Evolutionary conservation across 1,140 invertebrate species (phyloP).

Genomic region (Tenebrio molitor): DNA sequence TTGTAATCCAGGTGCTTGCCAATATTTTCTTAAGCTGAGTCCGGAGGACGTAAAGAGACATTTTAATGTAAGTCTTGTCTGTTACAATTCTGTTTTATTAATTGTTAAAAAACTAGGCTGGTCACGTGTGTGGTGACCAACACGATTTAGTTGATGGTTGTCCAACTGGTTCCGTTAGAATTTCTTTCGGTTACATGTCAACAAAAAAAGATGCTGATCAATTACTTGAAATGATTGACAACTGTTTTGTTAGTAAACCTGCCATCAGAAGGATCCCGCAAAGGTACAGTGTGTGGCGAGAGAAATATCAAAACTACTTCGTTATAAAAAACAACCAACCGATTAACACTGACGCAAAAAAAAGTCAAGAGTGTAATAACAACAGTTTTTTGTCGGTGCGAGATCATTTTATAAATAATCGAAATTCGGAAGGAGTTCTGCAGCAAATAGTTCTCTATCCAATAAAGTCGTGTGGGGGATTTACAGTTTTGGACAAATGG

Average conservation of each 20-base stretch:
- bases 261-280: conserved; percentile 50
- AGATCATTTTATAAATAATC: no score
- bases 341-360: no score
- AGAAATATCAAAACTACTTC: conserved; percentile 23
- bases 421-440: conserved; percentile 57
- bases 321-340: no score
- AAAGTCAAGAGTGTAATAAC: no score
- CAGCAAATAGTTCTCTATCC: conserved; percentile 89
- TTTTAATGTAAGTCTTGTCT: conserved; percentile 73
- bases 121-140: conserved; percentile 94
- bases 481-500: conserved; percentile 80
- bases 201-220: conserved; percentile 78
- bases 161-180: conserved; percentile 92
- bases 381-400: no score
- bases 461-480: conserved; percentile 92
- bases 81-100: not conserved
- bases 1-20: conserved; percentile 97
- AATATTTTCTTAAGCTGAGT: conserved; percentile 81
- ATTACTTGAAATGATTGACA: conserved; percentile 80
- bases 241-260: conserved; percentile 73
- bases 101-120: conserved; percentile 70
- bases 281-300: not conserved
- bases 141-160: conserved; percentile 89
- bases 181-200: conserved; percentile 96
- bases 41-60: conserved; percentile 81